Conservation (phyloP, 1,140 invertebrate species). For the Spodoptera litura region DNA sequence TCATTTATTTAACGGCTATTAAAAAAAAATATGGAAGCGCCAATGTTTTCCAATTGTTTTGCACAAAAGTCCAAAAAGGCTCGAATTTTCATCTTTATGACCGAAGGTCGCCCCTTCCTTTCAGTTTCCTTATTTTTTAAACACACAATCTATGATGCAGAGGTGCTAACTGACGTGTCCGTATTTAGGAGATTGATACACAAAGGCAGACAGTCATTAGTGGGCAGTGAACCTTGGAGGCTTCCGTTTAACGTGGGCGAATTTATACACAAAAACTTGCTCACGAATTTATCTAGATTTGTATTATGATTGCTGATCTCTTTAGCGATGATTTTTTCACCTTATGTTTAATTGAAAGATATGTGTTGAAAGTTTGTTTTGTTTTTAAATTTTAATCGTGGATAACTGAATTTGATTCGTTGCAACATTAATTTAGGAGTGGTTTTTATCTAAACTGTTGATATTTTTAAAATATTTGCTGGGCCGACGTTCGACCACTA, state of each 20-base stretch:
- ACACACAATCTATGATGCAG: not conserved
- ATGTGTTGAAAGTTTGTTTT: too few species aligned
- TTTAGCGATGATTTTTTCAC: not conserved
- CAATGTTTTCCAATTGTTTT: too few species aligned
- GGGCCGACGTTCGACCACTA: too few species aligned
- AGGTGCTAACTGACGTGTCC: constrained; percentile 42
- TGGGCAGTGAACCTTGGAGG: constrained; percentile 48
- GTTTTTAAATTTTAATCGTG: too few species aligned
- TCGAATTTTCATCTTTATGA: constrained; percentile 7
- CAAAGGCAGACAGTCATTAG: constrained; percentile 44
- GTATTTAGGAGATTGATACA: constrained; percentile 41
- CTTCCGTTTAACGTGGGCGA: constrained; percentile 44
- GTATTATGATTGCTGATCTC: not conserved
- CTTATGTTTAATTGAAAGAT: too few species aligned
- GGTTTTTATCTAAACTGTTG: too few species aligned
- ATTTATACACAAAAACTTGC: not conserved
- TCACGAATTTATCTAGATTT: not conserved
- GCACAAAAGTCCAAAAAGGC: too few species aligned
- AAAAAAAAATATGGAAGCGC: too few species aligned
- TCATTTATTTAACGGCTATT: too few species aligned
- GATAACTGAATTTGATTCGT: too few species aligned
- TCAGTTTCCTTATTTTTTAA: constrained; percentile 22
- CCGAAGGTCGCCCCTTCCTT: constrained; percentile 12
- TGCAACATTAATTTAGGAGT: too few species aligned
- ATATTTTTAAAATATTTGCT: too few species aligned